Percentiles rank a stretch among this genome's conserved stretches.
phyloP scores from a whole-genome alignment of 2,888 invertebrate species.

The Leucophora obtusa region DNA sequence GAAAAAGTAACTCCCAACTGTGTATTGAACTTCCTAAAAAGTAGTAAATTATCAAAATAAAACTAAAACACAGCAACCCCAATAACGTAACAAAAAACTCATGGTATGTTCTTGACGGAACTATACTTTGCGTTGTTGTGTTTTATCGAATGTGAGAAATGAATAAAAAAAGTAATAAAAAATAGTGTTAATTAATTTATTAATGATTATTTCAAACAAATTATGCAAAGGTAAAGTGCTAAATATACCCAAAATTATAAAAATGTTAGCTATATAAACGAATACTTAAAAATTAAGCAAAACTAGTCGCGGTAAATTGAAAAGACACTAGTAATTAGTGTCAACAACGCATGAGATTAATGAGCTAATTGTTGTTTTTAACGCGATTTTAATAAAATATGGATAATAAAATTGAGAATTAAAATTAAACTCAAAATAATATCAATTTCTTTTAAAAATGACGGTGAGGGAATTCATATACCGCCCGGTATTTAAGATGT shows the following conservation, averaged over 20 bases:
- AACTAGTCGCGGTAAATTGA: conserved; percentile 8
- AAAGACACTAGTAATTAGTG: conserved; percentile 13
- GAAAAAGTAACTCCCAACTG: conserved; percentile 11
- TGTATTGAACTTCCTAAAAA: conserved; percentile 28
- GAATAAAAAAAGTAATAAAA: neutral
- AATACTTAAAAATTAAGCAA: neutral
- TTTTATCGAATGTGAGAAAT: neutral
- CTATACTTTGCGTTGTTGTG: conserved; percentile 19
- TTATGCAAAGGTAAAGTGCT: conserved; percentile 71
- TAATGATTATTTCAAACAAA: conserved; percentile 56
- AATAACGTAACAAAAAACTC: conserved; percentile 26
- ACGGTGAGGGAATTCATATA: too few relatives aligned
- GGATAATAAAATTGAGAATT: too few relatives aligned
- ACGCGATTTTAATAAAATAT: too few relatives aligned
- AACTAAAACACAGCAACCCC: conserved; percentile 45
- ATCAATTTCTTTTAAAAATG: too few relatives aligned
- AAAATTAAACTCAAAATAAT: too few relatives aligned
- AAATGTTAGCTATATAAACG: neutral
- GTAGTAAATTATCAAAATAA: neutral
- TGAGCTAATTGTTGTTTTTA: neutral
- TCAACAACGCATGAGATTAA: conserved; percentile 16
- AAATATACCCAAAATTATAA: neutral
- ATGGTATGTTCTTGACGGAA: conserved; percentile 21
- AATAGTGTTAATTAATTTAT: conserved; percentile 11
- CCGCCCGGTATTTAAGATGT: too few relatives aligned